These are phyloP conservation scores for Mactromeris polynyma DNA, from an alignment of 2,888 invertebrate genomes.

Conservation along the genomic window DNA sequence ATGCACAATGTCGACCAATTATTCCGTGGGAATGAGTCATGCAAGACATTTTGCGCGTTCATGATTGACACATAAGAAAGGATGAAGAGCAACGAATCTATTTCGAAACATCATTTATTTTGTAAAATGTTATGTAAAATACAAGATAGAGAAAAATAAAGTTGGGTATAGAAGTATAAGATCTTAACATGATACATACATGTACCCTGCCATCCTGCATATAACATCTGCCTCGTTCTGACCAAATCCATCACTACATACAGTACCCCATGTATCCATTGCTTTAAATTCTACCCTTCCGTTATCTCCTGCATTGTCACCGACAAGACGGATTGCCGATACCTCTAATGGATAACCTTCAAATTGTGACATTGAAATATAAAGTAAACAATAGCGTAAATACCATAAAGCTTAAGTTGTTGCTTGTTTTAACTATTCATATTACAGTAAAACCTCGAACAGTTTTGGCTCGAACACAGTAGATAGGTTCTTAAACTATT, in stretches of 20 bases:
- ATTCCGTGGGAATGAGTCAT: no score
- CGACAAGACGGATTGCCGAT: not conserved
- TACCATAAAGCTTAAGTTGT: not conserved
- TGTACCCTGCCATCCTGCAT: slow-evolving; percentile 5
- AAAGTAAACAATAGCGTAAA: not conserved
- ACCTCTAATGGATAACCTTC: not conserved
- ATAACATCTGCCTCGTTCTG: not conserved
- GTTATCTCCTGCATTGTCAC: not conserved
- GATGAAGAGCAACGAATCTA: no score
- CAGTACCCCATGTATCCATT: not conserved
- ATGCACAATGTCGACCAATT: no score
- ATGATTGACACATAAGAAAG: no score
- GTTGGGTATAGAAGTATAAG: not conserved
- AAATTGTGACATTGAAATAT: not conserved
- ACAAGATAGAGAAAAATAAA: no score
- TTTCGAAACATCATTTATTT: no score
- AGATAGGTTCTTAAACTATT: no score
- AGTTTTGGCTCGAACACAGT: no score
- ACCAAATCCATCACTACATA: not conserved
- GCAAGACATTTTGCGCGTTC: no score
- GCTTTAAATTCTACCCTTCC: not conserved
- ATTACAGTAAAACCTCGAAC: no score
- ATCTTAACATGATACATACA: not conserved
- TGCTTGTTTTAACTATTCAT: no score
- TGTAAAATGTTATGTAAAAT: no score